These are phyloP conservation scores for Spodoptera picta DNA, from an alignment of 2,888 invertebrate species.

Conservation along the genomic window DNA sequence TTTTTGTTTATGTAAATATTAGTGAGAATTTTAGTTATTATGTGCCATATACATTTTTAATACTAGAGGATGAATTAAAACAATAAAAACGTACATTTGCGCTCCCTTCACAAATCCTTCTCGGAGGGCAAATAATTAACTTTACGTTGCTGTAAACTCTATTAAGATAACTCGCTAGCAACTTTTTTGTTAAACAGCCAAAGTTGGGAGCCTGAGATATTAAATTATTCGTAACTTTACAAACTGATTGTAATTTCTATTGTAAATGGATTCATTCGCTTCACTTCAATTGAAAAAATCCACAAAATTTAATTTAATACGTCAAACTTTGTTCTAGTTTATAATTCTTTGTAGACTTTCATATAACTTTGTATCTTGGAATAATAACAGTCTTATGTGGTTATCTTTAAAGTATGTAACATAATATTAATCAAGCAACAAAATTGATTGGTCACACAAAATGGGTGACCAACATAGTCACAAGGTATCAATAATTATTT, in stretches of 20 bases:
- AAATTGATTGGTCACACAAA: neutral
- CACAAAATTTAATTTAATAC: slow-evolving; percentile 16
- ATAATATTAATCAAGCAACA: too few species aligned
- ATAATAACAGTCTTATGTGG: neutral
- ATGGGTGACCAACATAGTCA: too few species aligned
- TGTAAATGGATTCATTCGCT: slow-evolving; percentile 29
- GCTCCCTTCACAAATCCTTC: slow-evolving; percentile 12
- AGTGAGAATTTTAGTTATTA: too few species aligned
- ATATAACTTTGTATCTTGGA: slow-evolving; percentile 12
- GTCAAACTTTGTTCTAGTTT: slow-evolving; percentile 24
- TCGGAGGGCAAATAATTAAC: slow-evolving; percentile 41
- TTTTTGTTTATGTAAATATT: neutral
- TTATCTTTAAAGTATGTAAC: too few species aligned
- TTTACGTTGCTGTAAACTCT: slow-evolving; percentile 39
- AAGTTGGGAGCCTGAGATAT: slow-evolving; percentile 40
- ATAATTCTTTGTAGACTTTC: slow-evolving; percentile 9
- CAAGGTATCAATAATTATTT: too few species aligned
- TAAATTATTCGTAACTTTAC: slow-evolving; percentile 44
- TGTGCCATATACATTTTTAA: too few species aligned
- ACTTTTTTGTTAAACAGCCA: slow-evolving; percentile 41
- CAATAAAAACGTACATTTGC: neutral
- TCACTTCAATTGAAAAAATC: slow-evolving; percentile 32
- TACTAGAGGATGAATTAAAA: too few species aligned
- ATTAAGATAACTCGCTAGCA: slow-evolving; percentile 43
- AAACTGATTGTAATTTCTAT: slow-evolving; percentile 48